phyloP scores from a whole-genome alignment of 2,113 vertebrate genomes.

The Irena cyanogastra region DNA sequence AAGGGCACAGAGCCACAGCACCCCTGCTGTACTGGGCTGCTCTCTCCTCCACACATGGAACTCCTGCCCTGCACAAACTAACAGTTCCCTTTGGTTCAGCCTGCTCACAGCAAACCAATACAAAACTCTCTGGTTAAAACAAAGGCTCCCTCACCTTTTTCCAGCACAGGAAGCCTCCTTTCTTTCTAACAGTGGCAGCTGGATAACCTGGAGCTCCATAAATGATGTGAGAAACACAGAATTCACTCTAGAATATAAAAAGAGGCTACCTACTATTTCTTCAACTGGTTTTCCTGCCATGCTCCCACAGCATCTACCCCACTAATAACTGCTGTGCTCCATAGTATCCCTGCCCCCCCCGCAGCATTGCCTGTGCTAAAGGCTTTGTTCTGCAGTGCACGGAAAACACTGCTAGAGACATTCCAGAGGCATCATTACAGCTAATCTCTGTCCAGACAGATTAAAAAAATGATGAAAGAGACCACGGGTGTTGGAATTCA shows the following conservation, averaged over 20 bases:
- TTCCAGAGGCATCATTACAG: conserved; percentile 45
- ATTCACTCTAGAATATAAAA: not conserved
- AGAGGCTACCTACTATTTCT: not conserved
- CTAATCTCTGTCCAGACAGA: conserved; percentile 57
- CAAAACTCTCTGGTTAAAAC: not conserved
- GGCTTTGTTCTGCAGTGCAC: not conserved
- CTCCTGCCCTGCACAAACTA: not conserved
- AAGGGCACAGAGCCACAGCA: not conserved
- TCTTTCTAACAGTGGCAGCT: not conserved
- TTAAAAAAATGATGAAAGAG: conserved; percentile 17
- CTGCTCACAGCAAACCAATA: not conserved
- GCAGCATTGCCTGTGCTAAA: not conserved
- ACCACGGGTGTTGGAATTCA: not conserved
- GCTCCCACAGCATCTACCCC: not conserved
- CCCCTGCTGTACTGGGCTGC: accelerated
- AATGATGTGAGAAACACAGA: not conserved
- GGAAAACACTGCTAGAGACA: not conserved
- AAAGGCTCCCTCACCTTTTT: not conserved
- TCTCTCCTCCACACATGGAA: not conserved
- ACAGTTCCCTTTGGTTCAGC: not conserved
- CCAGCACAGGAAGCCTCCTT: not conserved
- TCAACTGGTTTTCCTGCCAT: not conserved
- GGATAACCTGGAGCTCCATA: not conserved
- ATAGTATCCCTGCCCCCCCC: not conserved
- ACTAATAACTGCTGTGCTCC: not conserved